Evolutionary conservation across 2,113 vertebrate species (phyloP).

Genomic region (Leptobrachium leishanense): DNA sequence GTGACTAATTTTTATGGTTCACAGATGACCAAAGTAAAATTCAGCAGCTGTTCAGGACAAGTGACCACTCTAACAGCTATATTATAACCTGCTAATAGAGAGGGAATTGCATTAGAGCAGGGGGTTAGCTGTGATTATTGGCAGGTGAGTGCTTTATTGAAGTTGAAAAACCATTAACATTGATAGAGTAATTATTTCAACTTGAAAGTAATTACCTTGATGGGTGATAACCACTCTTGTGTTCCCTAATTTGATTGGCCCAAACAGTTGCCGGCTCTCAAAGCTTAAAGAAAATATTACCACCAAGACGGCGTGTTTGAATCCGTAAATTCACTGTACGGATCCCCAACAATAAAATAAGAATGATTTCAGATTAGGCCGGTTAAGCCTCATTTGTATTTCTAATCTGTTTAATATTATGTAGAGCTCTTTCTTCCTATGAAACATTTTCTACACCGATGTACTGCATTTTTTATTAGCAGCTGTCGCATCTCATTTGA

Average conservation of each 20-base stretch:
- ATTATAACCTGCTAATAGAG: conserved; percentile 84
- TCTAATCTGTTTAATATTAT: conserved; percentile 52
- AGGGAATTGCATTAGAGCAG: conserved; percentile 81
- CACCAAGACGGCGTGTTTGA: conserved; percentile 72
- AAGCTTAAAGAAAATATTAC: conserved; percentile 79
- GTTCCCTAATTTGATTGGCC: conserved; percentile 74
- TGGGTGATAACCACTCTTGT: conserved; percentile 80
- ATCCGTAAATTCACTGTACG: conserved; percentile 68
- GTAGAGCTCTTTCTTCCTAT: conserved; percentile 2
- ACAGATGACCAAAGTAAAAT: conserved; percentile 78
- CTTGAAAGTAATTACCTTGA: conserved; percentile 87
- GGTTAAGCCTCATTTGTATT: conserved; percentile 55
- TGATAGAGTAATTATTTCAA: conserved; percentile 92
- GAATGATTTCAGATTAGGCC: conserved; percentile 66
- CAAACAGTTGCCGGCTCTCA: conserved; percentile 72
- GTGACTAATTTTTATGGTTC: conserved; percentile 82
- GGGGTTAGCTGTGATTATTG: conserved; percentile 83
- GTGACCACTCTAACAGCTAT: conserved; percentile 81
- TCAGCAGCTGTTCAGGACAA: conserved; percentile 86
- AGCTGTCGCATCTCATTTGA: not conserved
- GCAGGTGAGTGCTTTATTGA: conserved; percentile 89
- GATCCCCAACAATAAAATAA: conserved; percentile 66
- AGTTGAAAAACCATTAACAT: conserved; percentile 91
- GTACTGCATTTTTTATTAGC: conserved; percentile 14
- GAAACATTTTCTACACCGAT: not conserved